Conservation (phyloP, 2,113 vertebrate species). For the Salvelinus sp. region DNA sequence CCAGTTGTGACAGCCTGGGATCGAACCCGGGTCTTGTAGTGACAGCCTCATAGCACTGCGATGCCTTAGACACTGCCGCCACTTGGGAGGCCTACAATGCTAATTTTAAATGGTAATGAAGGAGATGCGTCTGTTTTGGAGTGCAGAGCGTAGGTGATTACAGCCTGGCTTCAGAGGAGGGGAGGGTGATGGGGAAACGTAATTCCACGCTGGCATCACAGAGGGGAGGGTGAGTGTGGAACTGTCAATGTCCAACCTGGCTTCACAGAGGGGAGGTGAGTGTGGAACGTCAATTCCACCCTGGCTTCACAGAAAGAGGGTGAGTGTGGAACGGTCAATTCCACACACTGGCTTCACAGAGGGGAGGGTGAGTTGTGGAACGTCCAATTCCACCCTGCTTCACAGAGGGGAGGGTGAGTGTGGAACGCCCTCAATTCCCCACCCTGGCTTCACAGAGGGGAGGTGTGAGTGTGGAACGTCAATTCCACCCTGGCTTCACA, state of each 20-base stretch:
- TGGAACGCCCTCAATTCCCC: constrained; percentile 64
- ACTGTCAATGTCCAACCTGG: constrained; percentile 69
- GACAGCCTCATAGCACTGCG: too few species aligned
- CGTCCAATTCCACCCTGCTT: too few species aligned
- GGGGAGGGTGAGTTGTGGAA: too few species aligned
- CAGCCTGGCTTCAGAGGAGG: too few species aligned
- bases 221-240: too few species aligned
- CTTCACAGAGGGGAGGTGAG: constrained; percentile 9
- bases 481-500: constrained; percentile 69
- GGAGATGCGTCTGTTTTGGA: constrained; percentile 47
- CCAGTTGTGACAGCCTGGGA: too few species aligned
- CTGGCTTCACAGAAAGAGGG: constrained; percentile 44
- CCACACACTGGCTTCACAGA: constrained; percentile 65
- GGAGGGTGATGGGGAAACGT: too few species aligned
- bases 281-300: constrained; percentile 64
- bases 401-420: too few species aligned
- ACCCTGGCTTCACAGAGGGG: constrained; percentile 51
- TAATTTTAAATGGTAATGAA: background rate
- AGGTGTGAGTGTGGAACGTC: constrained; percentile 26
- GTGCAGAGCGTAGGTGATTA: constrained; percentile 35
- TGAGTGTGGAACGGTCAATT: constrained; percentile 42
- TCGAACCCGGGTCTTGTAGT: too few species aligned
- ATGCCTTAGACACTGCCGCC: too few species aligned
- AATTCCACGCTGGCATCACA: constrained; percentile 69
- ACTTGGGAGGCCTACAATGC: constrained; percentile 34